Conservation (phyloP, 2,797 vertebrate genomes). For the Manis javanica region DNA sequence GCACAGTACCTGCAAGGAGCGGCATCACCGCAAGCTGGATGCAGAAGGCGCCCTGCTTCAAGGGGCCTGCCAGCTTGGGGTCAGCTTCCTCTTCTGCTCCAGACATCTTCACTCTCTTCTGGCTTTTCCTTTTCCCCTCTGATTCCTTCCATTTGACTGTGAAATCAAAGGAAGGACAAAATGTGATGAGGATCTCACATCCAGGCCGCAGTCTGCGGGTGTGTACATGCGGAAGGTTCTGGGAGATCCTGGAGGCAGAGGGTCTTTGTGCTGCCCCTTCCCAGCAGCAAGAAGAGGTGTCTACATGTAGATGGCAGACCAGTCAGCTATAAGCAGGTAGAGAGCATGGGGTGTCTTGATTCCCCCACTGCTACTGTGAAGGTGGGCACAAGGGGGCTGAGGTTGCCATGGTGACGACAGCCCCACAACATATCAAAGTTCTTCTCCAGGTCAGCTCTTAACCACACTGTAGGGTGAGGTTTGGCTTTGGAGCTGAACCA, state of each 20-base stretch:
- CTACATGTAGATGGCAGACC: too few species aligned
- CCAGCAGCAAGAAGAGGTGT: background rate
- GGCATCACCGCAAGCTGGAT: slow-evolving; percentile 82
- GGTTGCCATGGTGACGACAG: too few species aligned
- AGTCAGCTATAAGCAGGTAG: background rate
- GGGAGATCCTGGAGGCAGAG: background rate
- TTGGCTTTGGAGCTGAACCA: background rate
- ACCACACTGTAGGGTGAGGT: background rate
- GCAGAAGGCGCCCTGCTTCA: slow-evolving; percentile 66
- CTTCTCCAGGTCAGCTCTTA: background rate
- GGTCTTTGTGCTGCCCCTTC: background rate
- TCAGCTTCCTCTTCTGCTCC: accelerated
- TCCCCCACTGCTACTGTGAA: background rate
- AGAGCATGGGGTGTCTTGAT: accelerated
- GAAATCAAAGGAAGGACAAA: background rate
- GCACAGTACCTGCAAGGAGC: slow-evolving; percentile 88
- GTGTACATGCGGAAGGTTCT: background rate
- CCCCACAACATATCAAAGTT: accelerated
- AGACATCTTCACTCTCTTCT: background rate
- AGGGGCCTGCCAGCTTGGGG: background rate
- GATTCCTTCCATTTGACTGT: slow-evolving; percentile 60
- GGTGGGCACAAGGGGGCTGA: background rate
- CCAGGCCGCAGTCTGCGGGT: too few species aligned
- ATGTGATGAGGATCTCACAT: background rate
- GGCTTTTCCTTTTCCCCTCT: background rate